phyloP scores from a whole-genome alignment of 2,113 vertebrate genomes.

The Proterorhinus semilunaris region DNA sequence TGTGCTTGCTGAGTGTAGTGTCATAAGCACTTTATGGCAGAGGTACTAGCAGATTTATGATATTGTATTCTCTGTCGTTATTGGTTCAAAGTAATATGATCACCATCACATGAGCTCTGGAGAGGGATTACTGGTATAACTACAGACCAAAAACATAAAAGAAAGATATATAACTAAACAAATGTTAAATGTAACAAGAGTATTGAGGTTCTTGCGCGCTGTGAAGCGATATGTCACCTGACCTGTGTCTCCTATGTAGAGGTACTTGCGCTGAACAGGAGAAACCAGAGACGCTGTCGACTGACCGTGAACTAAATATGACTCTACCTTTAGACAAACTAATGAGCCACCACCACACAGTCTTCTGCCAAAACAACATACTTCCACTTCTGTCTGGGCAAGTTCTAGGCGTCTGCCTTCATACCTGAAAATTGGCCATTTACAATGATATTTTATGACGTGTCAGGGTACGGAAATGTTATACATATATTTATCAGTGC shows the following conservation, averaged over 20 bases:
- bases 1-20: constrained; percentile 19
- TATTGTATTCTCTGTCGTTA: constrained; percentile 6
- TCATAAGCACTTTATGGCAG: constrained; percentile 31
- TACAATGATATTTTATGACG: constrained; percentile 9
- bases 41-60: constrained; percentile 36
- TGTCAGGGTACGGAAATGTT: constrained; percentile 7
- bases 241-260: constrained; percentile 48
- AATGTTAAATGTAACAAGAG: too few relatives aligned
- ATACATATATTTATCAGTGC: constrained; percentile 35
- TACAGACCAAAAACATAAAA: background rate
- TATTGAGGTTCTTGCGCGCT: constrained; percentile 23
- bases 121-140: constrained; percentile 26
- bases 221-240: constrained; percentile 55
- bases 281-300: constrained; percentile 54
- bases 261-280: constrained; percentile 49
- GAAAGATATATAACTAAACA: background rate
- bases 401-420: constrained; percentile 31
- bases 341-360: constrained; percentile 41
- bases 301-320: constrained; percentile 53
- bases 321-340: constrained; percentile 48
- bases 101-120: constrained; percentile 35
- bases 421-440: constrained; percentile 17
- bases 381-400: constrained; percentile 39
- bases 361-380: constrained; percentile 39
- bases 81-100: constrained; percentile 35